These are phyloP conservation scores for Rhegmatorhina hoffmannsi DNA, from an alignment of 2,113 vertebrate species.

Conservation along the genomic window DNA sequence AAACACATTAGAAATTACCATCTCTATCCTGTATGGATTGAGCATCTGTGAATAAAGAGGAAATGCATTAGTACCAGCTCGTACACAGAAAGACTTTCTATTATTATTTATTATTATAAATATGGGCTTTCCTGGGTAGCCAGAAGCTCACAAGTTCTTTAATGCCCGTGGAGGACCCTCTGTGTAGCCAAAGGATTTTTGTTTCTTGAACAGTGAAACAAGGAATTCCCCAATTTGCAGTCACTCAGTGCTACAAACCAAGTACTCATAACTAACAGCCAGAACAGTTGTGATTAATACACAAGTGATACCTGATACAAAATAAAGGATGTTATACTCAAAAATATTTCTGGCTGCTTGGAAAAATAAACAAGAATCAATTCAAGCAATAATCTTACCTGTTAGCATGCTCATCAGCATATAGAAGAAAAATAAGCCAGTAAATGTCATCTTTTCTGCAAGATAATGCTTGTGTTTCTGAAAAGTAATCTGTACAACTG, in stretches of 20 bases:
- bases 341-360: neutral
- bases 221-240: accelerated
- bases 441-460: slow-evolving; percentile 44
- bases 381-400: slow-evolving; percentile 39
- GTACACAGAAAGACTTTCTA: neutral
- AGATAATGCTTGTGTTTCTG: neutral
- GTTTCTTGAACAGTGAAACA: neutral
- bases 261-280: neutral
- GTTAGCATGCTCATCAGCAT: slow-evolving; percentile 17
- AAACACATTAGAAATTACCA: slow-evolving; percentile 61
- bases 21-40: slow-evolving; percentile 81
- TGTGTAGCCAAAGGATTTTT: neutral
- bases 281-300: neutral
- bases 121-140: slow-evolving; percentile 45
- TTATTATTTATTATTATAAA: neutral
- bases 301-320: neutral
- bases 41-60: slow-evolving; percentile 77
- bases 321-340: neutral
- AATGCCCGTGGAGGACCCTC: neutral
- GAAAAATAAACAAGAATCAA: neutral
- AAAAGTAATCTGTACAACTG: neutral
- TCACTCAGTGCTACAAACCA: neutral
- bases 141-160: neutral
- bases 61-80: slow-evolving; percentile 32
- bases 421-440: slow-evolving; percentile 37